These are phyloP conservation scores for Crotalus horridus DNA, from an alignment of 2,113 vertebrate genomes.

Conservation along the genomic window DNA sequence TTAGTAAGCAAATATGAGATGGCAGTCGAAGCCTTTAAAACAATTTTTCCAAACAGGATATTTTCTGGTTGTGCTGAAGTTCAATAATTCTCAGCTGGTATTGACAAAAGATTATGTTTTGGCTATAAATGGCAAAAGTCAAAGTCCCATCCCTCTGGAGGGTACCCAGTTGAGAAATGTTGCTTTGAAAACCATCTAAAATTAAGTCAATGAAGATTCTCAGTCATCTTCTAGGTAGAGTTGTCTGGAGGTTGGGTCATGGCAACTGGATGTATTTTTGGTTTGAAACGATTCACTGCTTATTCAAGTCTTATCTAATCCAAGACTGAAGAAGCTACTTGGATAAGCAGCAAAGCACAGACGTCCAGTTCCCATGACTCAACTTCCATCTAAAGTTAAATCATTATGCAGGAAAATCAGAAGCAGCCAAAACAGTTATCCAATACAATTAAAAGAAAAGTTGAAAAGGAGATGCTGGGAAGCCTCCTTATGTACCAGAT, in stretches of 20 bases:
- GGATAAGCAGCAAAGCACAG: neutral
- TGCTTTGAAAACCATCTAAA: neutral
- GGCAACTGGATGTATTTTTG: neutral
- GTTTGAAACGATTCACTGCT: too few species aligned
- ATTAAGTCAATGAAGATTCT: neutral
- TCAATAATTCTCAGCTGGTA: neutral
- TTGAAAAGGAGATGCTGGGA: neutral
- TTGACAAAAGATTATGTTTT: neutral
- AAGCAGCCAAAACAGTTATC: neutral
- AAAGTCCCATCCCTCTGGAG: neutral
- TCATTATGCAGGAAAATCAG: neutral
- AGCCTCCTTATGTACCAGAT: neutral
- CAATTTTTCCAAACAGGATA: neutral
- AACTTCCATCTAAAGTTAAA: neutral
- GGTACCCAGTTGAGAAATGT: neutral
- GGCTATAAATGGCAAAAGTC: neutral
- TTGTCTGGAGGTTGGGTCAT: neutral
- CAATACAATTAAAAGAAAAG: neutral
- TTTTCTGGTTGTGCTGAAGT: neutral
- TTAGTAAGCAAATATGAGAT: neutral
- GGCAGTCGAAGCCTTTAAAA: neutral
- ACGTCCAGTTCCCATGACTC: neutral
- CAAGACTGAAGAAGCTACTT: neutral
- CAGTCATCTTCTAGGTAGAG: neutral
- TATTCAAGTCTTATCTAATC: too few species aligned